phyloP scores from a whole-genome alignment of 2,113 vertebrate genomes.

The Ibidorhyncha struthersii region DNA sequence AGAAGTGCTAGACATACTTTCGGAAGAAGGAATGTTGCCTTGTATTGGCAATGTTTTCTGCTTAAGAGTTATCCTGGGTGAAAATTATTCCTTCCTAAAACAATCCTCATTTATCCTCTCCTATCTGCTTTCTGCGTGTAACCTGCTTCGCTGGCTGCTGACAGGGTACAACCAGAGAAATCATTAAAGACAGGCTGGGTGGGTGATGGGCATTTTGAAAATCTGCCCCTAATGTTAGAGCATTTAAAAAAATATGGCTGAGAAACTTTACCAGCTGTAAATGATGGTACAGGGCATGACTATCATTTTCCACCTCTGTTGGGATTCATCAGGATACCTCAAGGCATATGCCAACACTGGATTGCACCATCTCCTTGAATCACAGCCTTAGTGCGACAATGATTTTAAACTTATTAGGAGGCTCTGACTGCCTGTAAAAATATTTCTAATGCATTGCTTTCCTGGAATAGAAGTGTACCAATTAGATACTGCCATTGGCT shows the following conservation, averaged over 20 bases:
- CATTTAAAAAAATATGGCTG: fast-evolving
- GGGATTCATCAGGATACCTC: background rate
- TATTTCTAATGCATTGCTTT: background rate
- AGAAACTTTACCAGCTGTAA: background rate
- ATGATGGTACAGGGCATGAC: too few relatives aligned
- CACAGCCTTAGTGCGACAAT: background rate
- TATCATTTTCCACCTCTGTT: background rate
- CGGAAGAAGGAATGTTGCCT: background rate
- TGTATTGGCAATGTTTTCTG: background rate
- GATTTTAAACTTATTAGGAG: background rate
- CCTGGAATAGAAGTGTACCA: background rate
- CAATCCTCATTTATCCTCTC: background rate
- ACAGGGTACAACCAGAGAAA: background rate
- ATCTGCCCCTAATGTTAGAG: background rate
- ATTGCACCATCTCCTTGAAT: background rate
- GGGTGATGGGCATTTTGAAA: background rate
- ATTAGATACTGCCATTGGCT: background rate
- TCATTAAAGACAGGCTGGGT: background rate
- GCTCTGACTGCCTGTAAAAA: background rate
- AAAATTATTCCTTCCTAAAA: background rate
- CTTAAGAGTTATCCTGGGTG: background rate
- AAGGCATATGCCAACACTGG: background rate
- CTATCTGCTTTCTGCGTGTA: background rate
- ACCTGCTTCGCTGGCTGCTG: background rate
- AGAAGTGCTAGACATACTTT: background rate